phyloP scores from a whole-genome alignment of 2,888 invertebrate species.

The Lasius platythorax region DNA sequence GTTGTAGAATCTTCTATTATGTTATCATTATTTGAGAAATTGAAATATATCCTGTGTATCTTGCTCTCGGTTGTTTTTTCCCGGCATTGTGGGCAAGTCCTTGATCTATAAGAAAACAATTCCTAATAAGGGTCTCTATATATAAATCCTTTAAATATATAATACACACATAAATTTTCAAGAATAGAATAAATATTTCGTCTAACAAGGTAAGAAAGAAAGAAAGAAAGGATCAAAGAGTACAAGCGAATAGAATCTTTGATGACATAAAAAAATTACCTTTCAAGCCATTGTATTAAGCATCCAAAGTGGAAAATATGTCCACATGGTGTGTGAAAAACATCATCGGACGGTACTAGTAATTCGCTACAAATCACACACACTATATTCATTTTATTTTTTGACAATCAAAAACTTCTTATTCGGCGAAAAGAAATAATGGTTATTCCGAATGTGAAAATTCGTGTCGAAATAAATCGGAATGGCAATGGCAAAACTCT shows the following conservation, averaged over 20 bases:
- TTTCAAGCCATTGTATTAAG: constrained; percentile 78
- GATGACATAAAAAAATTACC: constrained; percentile 61
- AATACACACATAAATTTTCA: not conserved
- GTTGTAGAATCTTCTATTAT: constrained; percentile 42
- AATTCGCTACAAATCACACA: constrained; percentile 80
- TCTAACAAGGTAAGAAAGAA: not conserved
- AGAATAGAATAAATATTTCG: not conserved
- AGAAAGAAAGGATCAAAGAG: not conserved
- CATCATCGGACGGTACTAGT: constrained; percentile 73
- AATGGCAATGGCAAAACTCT: not conserved
- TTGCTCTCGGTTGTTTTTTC: constrained; percentile 88
- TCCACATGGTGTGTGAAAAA: constrained; percentile 79
- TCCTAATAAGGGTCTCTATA: not conserved
- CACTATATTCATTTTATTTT: constrained; percentile 76
- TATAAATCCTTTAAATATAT: not conserved
- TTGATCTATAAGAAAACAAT: constrained; percentile 87
- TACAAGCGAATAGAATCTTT: not conserved
- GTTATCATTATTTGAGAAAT: constrained; percentile 87
- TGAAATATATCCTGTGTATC: constrained; percentile 90
- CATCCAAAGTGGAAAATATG: constrained; percentile 80
- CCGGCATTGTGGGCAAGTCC: constrained; percentile 93
- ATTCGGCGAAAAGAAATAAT: not conserved
- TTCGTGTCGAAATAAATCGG: not conserved
- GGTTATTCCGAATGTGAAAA: not conserved
- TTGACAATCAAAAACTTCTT: not conserved